Percentiles rank a stretch among this genome's conserved stretches.
Evolutionary conservation across 2,797 vertebrate species (phyloP).

Genomic region (Hydrophis major): DNA sequence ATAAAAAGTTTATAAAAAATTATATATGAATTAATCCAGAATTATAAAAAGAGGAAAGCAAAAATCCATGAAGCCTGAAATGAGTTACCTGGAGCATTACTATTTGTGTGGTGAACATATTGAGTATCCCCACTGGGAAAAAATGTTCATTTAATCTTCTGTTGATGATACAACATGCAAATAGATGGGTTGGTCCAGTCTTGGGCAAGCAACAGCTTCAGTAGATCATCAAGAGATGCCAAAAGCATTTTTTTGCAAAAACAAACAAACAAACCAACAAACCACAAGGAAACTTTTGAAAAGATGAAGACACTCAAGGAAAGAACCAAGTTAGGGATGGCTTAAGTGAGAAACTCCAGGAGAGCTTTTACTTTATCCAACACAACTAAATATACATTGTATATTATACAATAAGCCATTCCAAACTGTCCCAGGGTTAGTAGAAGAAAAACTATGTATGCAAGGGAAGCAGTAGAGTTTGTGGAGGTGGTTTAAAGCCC

Average conservation of each 20-base stretch:
- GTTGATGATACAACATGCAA: too few species aligned
- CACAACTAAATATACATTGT: not conserved
- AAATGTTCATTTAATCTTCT: too few species aligned
- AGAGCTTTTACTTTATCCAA: not conserved
- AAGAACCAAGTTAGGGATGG: not conserved
- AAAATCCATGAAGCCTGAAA: too few species aligned
- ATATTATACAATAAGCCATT: slow-evolving; percentile 16
- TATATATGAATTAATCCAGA: too few species aligned
- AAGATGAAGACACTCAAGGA: not conserved
- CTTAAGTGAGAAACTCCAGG: not conserved
- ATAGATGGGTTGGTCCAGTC: too few species aligned
- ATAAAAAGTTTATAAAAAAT: too few species aligned
- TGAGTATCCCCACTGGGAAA: too few species aligned
- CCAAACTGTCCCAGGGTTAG: slow-evolving; percentile 10
- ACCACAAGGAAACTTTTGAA: not conserved
- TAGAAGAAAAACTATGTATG: not conserved
- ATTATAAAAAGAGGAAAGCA: too few species aligned
- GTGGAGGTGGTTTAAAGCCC: not conserved
- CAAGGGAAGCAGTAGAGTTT: not conserved
- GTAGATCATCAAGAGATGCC: not conserved
- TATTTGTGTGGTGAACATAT: too few species aligned
- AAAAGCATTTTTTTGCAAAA: too few species aligned
- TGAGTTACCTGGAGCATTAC: too few species aligned
- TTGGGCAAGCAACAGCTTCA: not conserved
- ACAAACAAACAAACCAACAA: not conserved